These are phyloP conservation scores for Tetragnatha versicolor DNA, from an alignment of 1,140 invertebrate genomes.

Conservation along the genomic window DNA sequence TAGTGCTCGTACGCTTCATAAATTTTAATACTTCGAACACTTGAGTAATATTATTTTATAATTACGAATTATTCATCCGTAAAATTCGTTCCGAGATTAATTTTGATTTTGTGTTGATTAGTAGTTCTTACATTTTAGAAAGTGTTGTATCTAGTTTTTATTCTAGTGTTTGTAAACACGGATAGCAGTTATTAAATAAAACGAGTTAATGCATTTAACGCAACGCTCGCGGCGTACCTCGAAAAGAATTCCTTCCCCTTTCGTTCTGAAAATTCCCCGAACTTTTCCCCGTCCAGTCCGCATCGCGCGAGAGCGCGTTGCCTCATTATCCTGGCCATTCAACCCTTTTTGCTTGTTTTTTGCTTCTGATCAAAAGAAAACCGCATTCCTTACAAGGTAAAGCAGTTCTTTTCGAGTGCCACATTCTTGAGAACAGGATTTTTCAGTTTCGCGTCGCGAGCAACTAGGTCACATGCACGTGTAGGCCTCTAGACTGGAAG, in stretches of 20 bases:
- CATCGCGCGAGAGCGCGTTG: background rate
- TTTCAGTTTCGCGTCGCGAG: slow-evolving; percentile 62
- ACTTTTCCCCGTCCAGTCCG: slow-evolving; percentile 4
- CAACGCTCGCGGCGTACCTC: background rate
- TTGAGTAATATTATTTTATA: no score
- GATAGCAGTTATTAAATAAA: no score
- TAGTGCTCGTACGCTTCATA: no score
- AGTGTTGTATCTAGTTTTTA: no score
- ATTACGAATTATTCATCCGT: no score
- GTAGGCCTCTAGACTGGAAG: slow-evolving; percentile 47
- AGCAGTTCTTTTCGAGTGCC: slow-evolving; percentile 41
- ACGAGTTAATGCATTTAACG: no score
- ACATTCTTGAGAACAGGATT: slow-evolving; percentile 48
- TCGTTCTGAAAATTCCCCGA: background rate
- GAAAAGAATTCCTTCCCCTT: background rate
- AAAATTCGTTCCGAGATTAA: no score
- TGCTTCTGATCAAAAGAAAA: slow-evolving; percentile 5
- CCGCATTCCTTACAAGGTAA: slow-evolving; percentile 53
- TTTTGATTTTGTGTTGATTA: background rate
- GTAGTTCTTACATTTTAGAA: background rate
- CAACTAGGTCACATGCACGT: slow-evolving; percentile 66
- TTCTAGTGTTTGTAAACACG: no score
- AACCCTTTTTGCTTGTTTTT: slow-evolving; percentile 49
- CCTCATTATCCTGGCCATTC: slow-evolving; percentile 46
- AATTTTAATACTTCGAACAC: no score